Base-by-base conservation (phyloP, 1,140 invertebrate genomes). In the Dolichoris vasculosae region DNA sequence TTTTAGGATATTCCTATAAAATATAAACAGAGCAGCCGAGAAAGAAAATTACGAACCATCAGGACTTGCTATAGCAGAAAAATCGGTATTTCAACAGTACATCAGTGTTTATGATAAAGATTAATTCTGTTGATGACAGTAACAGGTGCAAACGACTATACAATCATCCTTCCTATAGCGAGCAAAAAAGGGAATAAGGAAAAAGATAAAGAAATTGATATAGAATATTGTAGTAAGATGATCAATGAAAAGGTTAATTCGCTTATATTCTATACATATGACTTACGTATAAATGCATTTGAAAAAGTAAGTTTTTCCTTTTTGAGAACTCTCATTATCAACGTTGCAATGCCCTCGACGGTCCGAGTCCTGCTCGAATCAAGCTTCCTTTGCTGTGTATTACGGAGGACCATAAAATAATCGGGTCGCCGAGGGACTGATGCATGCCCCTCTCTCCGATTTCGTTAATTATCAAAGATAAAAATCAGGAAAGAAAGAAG, bases 351-450 rank as follows among this genome's bases (percentile, higher is more conserved):
- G 30, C 82, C 35, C 55, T 78, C 71, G 59, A 78, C 59, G 59
- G n/a, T 84, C 38, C 75, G 82, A 84, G 82, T 17, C 64, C 59
- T 82, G 85, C 76, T 86, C 82, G 48, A 86, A 76, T 51, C 48
- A 26, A 78, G 38, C 63, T 32, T 15, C 30, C 43, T 64, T 59
- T 2, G 35, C 23, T 15, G 15, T 6, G 1, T 43, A 30, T 51
- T 76, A 6, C 35, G 17, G 30, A 51, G 43, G 15, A 11, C 8
- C 8, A 73, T 7, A 23, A 32, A 59, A 48, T 23, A 40, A 26
- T 20, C 30, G 55, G 48, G 35, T 46, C 67, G 67, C 51, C 43
- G 69, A 51, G 55, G 35, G 78, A 40, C 20, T 55, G 43, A 8
- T 4, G 17, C 30, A 32, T 15, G 32, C 7, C 46, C 38, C 43